Percentiles rank a stretch among this genome's conserved stretches.
These are phyloP conservation scores for Bradypus variegatus DNA, from an alignment of 2,797 vertebrate genomes.

Conservation along the genomic window DNA sequence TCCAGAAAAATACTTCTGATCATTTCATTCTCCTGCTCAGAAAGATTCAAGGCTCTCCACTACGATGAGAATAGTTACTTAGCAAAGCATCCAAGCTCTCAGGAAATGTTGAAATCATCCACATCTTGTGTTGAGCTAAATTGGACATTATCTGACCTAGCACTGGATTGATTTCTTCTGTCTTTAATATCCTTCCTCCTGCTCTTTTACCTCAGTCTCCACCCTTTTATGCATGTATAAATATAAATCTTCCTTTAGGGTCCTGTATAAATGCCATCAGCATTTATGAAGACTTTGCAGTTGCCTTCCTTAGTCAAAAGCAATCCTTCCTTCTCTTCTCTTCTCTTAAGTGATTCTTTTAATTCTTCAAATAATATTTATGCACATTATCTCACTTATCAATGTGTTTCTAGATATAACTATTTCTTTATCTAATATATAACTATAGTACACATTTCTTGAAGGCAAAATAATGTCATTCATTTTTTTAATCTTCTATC, in stretches of 20 bases:
- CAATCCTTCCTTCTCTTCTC: background rate
- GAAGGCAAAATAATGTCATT: background rate
- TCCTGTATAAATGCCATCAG: background rate
- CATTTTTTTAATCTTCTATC: background rate
- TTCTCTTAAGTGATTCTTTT: background rate
- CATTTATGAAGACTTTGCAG: background rate
- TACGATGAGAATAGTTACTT: background rate
- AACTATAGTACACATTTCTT: background rate
- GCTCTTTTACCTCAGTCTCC: background rate
- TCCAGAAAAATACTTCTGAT: background rate
- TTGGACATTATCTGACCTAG: background rate
- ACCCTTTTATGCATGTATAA: background rate
- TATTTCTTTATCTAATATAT: too few relatives aligned
- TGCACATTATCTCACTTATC: background rate
- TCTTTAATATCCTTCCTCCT: background rate
- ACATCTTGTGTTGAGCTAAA: background rate
- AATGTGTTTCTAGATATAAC: too few relatives aligned
- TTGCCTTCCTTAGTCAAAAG: background rate
- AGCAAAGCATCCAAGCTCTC: background rate
- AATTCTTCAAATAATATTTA: background rate
- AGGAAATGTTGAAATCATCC: background rate
- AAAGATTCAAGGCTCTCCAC: background rate
- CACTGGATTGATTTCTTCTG: background rate
- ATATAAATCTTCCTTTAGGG: background rate
- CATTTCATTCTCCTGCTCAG: background rate